Evolutionary conservation across 2,888 invertebrate species (phyloP), one percentile per base, ranked within the genome.

Genomic region (Acleris emargana): DNA sequence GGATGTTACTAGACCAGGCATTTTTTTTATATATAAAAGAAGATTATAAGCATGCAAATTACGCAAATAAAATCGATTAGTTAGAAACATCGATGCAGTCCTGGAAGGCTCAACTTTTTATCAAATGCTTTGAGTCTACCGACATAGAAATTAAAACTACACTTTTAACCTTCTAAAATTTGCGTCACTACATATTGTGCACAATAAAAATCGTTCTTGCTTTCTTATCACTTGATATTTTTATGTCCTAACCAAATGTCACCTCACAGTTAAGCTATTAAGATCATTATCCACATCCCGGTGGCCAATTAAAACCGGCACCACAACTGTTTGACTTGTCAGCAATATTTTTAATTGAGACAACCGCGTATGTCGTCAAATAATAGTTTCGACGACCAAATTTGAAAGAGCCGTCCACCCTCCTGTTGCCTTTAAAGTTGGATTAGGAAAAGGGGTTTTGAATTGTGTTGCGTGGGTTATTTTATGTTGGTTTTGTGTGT

Each of bases 281-380:
- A 84, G 83, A 88, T 87, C 76, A 73, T 81, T 82, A 89, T 90
- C 84, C 67, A 71, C 76, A 68, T 76, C 78, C 80, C 83, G 86
- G 88, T 78, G 86, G 84, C 86, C 89, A 91, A 91, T 91, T 90
- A 91, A 89, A 88, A 80, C 77, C 80, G 76, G 70, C 73, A 79
- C 83, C 84, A 90, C 91, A 91, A 91, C 82, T 92, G 91, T 90
- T 90, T 90, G 87, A 82, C 83, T 82, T 90, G 90, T 89, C 83
- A 81, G 89, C 84, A 81, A 87, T 89, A 89, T 89, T 91, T 91
- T 92, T 90, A 92, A 91, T 91, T 92, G 90, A 85, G 84, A 82
- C 82, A 86, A 78, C 86, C 77, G 76, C 78, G 81, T 83, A 73
- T 78, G 80, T 75, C 77, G 77, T 76, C 87, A 84, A 86, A 91